Base-by-base conservation (phyloP, 1,140 invertebrate species). In the Homalodisca vitripennis region DNA sequence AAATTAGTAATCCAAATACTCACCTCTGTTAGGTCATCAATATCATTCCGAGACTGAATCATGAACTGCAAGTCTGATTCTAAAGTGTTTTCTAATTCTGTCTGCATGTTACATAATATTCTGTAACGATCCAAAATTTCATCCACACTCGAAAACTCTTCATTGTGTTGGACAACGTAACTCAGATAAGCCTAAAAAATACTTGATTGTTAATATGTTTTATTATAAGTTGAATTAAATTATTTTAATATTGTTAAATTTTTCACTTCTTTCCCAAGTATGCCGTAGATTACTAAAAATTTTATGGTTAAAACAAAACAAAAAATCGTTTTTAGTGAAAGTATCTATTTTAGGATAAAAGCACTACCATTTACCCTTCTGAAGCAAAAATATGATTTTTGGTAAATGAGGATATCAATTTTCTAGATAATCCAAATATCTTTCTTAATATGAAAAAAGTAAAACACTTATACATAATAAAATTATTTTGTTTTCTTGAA, bases 21-120 rank as follows among this genome's bases (percentile, higher is more conserved):
- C 29, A 60, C 55, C 55, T 60, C 55, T 3, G 55, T 60, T 6
- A 60, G n/a, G 27, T 60, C 55, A 60, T 60, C 55, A 12, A 30
- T 30, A 24, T 60, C 55, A 27, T 60, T 60, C n/a, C 55, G 26
- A n/a, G 55, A 60, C n/a, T 60, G 55, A 22, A 60, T 60, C 55
- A 60, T 60, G 26, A 60, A 60, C 27, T 60, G 55, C 55, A 60
- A 60, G 26, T 60, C 55, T 6, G 14, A 13, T n/a, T 60, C 55
- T 12, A 60, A 10, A 12, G 55, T 27, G 26, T 60, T 26, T 27
- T 30, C 27, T 24, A 60, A n/a, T 26, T 60, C 14, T 2, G 55
- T 60, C 29, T 60, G 55, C 55, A 60, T 60, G 26, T 60, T 60
- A 13, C 55, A 12, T n/a, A 60, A 60, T 2, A 29, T 26, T 60